Evolutionary conservation across 2,888 invertebrate species (phyloP).

Genomic region (Drosophila formosana): DNA sequence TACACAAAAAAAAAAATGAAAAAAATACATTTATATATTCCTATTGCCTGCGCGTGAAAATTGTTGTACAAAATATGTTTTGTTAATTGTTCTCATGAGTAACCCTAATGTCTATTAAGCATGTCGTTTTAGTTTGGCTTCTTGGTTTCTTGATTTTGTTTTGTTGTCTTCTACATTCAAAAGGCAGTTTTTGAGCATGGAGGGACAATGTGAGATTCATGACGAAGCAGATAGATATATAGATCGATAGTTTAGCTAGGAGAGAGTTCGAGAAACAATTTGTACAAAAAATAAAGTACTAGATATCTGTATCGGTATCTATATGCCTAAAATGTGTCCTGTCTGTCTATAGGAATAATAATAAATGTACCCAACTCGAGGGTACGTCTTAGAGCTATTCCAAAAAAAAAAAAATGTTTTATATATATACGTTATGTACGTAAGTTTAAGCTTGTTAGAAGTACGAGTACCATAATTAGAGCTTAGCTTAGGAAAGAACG

Average conservation of each 20-base stretch:
- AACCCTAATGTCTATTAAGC: slow-evolving; percentile 53
- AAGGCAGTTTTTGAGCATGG: slow-evolving; percentile 79
- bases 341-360: slow-evolving; percentile 20
- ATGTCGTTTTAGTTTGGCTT: slow-evolving; percentile 45
- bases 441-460: slow-evolving; percentile 38
- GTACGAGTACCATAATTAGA: slow-evolving; percentile 65
- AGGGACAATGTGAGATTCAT: slow-evolving; percentile 79
- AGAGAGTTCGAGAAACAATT: slow-evolving; percentile 35
- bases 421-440: slow-evolving; percentile 13
- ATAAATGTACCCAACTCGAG: slow-evolving; percentile 25
- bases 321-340: not conserved
- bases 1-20: slow-evolving; percentile 18
- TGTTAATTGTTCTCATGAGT: slow-evolving; percentile 39
- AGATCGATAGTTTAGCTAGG: slow-evolving; percentile 28
- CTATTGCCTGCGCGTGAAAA: slow-evolving; percentile 55
- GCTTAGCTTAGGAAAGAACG: slow-evolving; percentile 71
- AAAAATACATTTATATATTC: slow-evolving; percentile 20
- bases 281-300: slow-evolving; percentile 31
- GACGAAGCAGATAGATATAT: slow-evolving; percentile 53
- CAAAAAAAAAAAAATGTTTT: slow-evolving; percentile 60
- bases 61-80: slow-evolving; percentile 64
- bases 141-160: slow-evolving; percentile 16
- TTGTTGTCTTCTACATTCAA: slow-evolving; percentile 57
- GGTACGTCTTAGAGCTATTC: slow-evolving; percentile 62
- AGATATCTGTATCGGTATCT: slow-evolving; percentile 11